A percentile compares a stretch with the other conserved stretches of the same genome.
Conservation (phyloP, 2,888 invertebrate genomes). For the Tipula confusa region DNA sequence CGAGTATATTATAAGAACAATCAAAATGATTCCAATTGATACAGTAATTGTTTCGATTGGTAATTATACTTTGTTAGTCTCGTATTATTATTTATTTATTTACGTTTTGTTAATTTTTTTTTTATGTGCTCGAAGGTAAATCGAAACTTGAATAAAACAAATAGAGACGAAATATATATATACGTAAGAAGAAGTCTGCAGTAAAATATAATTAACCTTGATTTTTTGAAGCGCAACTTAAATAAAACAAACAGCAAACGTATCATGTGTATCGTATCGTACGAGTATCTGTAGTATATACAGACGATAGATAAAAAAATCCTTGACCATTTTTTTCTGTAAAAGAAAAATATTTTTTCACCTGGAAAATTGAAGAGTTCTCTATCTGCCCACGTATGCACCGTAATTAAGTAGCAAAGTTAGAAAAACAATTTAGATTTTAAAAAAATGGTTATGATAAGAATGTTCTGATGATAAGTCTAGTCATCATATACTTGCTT, state of each 20-base stretch:
- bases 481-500: background rate
- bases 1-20: background rate
- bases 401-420: background rate
- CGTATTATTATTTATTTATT: background rate
- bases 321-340: background rate
- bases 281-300: background rate
- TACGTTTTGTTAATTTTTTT: background rate
- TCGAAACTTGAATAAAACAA: background rate
- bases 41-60: background rate
- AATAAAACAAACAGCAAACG: background rate
- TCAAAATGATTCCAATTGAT: slow-evolving; percentile 9
- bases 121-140: background rate
- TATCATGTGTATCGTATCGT: background rate
- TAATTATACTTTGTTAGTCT: slow-evolving; percentile 14
- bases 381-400: background rate
- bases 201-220: background rate
- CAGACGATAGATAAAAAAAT: background rate
- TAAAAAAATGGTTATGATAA: background rate
- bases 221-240: background rate
- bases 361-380: background rate
- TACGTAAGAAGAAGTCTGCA: background rate
- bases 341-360: background rate
- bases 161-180: background rate
- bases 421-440: background rate
- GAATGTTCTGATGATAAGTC: background rate